Evolutionary conservation across 2,888 invertebrate genomes (phyloP).

Genomic region (Ennomos quercinarius): DNA sequence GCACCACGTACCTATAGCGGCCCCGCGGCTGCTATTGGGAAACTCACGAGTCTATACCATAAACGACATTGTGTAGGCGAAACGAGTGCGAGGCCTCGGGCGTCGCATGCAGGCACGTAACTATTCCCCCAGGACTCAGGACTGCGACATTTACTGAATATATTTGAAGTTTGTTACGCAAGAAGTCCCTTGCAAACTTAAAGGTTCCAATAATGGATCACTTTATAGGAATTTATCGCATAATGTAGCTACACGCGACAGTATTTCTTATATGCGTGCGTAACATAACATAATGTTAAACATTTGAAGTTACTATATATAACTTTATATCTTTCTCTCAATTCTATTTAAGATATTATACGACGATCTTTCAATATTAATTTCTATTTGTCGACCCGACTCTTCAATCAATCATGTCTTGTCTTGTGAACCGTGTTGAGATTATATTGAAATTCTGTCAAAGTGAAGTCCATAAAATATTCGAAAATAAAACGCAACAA

Average conservation of each 20-base stretch:
- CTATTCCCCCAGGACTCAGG: constrained; percentile 58
- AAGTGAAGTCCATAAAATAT: constrained; percentile 27
- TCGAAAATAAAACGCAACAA: constrained; percentile 23
- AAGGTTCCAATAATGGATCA: constrained; percentile 40
- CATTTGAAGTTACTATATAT: background rate
- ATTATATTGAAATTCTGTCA: constrained; percentile 35
- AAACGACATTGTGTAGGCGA: constrained; percentile 44
- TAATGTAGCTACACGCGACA: constrained; percentile 14
- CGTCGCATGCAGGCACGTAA: constrained; percentile 65
- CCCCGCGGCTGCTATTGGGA: constrained; percentile 28
- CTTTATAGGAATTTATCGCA: constrained; percentile 32
- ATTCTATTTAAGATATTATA: constrained; percentile 23
- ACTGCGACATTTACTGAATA: constrained; percentile 63
- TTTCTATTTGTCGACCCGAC: constrained; percentile 33
- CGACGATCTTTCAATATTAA: constrained; percentile 29
- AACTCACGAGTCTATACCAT: constrained; percentile 37
- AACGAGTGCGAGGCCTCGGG: constrained; percentile 45
- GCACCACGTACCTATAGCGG: constrained; percentile 2
- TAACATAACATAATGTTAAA: too few species aligned
- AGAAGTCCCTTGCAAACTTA: constrained; percentile 37
- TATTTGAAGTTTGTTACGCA: constrained; percentile 45
- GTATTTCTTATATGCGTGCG: background rate
- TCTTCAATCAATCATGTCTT: constrained; percentile 38
- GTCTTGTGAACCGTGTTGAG: constrained; percentile 23
- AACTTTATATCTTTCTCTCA: constrained; percentile 25